Evolutionary conservation across 1,140 invertebrate genomes (phyloP).

Genomic region (Bombus ignitus): DNA sequence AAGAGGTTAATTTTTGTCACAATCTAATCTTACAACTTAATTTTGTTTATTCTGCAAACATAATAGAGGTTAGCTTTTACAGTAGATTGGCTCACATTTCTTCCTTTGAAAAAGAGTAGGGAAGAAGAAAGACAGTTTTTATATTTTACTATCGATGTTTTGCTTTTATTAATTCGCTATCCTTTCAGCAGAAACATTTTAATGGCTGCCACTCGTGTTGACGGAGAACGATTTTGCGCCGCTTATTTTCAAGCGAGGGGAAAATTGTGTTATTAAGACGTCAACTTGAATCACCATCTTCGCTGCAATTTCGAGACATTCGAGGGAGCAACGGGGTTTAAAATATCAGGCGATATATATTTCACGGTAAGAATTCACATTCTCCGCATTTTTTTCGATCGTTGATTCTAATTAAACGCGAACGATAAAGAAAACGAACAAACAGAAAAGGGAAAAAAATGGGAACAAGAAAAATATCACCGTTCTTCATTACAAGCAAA

Average conservation of each 20-base stretch:
- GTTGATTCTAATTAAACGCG: constrained; percentile 11
- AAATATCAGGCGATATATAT: constrained; percentile 6
- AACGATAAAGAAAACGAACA: constrained; percentile 4
- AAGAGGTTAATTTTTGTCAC: background rate
- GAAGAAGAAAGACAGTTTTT: background rate
- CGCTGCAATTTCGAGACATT: background rate
- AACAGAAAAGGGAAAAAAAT: background rate
- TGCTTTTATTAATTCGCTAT: constrained; percentile 14
- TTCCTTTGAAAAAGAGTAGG: background rate
- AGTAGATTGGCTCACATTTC: background rate
- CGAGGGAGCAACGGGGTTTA: background rate
- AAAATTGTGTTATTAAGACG: constrained; percentile 27
- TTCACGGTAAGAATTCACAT: background rate
- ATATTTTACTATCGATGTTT: background rate
- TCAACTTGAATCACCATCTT: constrained; percentile 10
- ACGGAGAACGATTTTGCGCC: constrained; percentile 6
- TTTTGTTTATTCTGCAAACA: background rate
- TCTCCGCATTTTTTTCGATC: background rate
- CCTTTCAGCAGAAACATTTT: constrained; percentile 1
- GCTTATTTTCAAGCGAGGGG: constrained; percentile 3
- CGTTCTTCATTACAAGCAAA: constrained; percentile 19
- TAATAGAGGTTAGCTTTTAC: background rate
- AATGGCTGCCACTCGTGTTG: constrained; percentile 3
- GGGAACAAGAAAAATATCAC: constrained; percentile 18
- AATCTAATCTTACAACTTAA: background rate